A percentile compares a stretch with the other conserved stretches of the same genome.
phyloP scores from a whole-genome alignment of 2,888 invertebrate species.

The Acrocyrtus sp. region DNA sequence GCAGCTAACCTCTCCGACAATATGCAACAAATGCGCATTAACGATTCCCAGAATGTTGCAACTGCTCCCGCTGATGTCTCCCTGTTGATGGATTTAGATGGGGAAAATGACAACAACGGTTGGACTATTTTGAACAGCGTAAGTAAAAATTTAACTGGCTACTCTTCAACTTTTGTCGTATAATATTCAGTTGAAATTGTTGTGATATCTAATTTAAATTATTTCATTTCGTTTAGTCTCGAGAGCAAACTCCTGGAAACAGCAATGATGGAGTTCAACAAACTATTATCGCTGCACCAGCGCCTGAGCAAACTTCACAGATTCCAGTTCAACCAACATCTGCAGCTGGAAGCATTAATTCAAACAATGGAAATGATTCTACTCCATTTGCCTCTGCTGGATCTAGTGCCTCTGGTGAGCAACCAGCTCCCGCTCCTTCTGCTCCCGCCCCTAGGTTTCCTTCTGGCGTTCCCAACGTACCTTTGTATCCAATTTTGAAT shows the following conservation, averaged over 20 bases:
- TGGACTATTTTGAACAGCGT: slow-evolving; percentile 59
- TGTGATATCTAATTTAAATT: background rate
- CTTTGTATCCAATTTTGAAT: slow-evolving; percentile 46
- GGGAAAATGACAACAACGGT: slow-evolving; percentile 51
- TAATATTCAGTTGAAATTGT: too few species aligned
- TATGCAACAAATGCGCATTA: slow-evolving; percentile 30
- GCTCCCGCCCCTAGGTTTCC: slow-evolving; percentile 19
- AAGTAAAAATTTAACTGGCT: slow-evolving; percentile 7
- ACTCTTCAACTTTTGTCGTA: too few species aligned
- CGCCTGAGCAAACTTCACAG: background rate
- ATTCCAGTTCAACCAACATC: background rate
- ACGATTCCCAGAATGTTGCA: slow-evolving; percentile 17
- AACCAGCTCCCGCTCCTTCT: slow-evolving; percentile 5
- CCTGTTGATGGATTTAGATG: slow-evolving; percentile 45
- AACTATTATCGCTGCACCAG: slow-evolving; percentile 9
- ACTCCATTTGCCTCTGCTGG: slow-evolving; percentile 23
- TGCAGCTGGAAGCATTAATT: slow-evolving; percentile 18
- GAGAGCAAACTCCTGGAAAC: slow-evolving; percentile 32
- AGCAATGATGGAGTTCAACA: slow-evolving; percentile 6
- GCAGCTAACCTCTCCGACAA: slow-evolving; percentile 24
- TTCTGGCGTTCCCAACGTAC: slow-evolving; percentile 20
- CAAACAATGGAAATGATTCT: slow-evolving; percentile 3
- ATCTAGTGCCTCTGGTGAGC: slow-evolving; percentile 7
- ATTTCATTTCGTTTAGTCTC: slow-evolving; percentile 14
- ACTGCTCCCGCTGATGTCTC: slow-evolving; percentile 27